Conservation (phyloP, 2,113 vertebrate species). For the Psilopogon haemacephalus region DNA sequence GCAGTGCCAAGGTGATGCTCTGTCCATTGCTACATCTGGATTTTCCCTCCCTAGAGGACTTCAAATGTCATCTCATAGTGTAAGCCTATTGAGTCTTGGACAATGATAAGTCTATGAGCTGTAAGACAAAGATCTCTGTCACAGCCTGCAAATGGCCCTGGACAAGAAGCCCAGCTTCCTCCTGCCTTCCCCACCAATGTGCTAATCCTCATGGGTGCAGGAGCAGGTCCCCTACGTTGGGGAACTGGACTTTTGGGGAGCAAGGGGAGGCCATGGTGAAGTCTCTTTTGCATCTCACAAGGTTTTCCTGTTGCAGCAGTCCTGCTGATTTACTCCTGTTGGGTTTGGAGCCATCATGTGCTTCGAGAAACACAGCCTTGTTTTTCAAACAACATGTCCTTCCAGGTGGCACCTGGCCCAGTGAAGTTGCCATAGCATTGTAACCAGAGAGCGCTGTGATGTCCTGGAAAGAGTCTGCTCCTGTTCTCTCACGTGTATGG, state of each 20-base stretch:
- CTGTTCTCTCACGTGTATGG: neutral
- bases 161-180: neutral
- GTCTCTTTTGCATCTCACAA: neutral
- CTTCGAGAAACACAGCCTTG: neutral
- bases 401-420: constrained; percentile 60
- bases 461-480: constrained; percentile 50
- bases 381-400: neutral
- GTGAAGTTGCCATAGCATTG: neutral
- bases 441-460: neutral
- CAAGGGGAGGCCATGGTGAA: neutral
- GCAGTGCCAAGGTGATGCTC: neutral
- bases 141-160: neutral
- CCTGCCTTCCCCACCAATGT: neutral
- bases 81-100: neutral
- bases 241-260: neutral
- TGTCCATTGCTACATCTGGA: neutral
- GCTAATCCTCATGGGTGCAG: neutral
- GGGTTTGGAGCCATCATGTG: neutral
- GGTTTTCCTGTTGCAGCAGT: neutral
- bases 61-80: neutral
- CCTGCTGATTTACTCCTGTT: neutral
- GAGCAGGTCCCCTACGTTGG: neutral
- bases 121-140: neutral
- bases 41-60: neutral
- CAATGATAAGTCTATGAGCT: neutral